Evolutionary conservation across 2,888 invertebrate species (phyloP), one percentile per base, ranked within the genome.

Genomic region (Crioceris asparagi): DNA sequence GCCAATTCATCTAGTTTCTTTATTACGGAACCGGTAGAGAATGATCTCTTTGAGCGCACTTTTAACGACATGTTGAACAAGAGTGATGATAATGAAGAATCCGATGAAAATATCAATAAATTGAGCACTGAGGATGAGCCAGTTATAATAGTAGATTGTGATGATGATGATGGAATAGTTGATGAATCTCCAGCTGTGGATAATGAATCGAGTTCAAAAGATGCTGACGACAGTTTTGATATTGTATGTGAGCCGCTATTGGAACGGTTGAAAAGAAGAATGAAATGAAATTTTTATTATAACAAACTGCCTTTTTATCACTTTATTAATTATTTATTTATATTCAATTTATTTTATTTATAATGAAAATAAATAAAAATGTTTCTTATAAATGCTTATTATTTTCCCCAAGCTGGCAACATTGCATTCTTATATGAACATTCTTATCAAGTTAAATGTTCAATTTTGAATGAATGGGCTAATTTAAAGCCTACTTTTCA

Each of bases 31-130:
- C 43, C 45, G 2, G 67, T 67, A 15, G 61, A 66, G 23, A 59
- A 65, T n/a, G 77, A 79, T 57, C 68, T 70, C 8, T 79, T 79
- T 53, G 78, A 79, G 59, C 66, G 70, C 51, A 69, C 76, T 3
- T 56, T 78, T 40, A 50, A 56, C 37, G 44, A 48, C 15, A 29
- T 38, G 25, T 12, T 15, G 10, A 2, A 2, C 4, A 15, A 29
- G 4, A 10, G 2, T n/a, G 29, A 33, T 11, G 17, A 32, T 16
- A 21, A 38, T 14, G 46, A 48, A n/a, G 47, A 48, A 30, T 36
- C 31, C 19, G 46, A 45, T 15, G 45, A 49, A 16, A 40, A 33
- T 21, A 40, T 38, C 11, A 38, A 41, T 10, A 43, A 47, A 27
- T 47, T 46, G 29, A 44, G 50, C 2, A 27, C 15, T 27, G 27